Conservation (phyloP, 35 echinoderm and acorn worm species). For the Anneissia japonica region DNA sequence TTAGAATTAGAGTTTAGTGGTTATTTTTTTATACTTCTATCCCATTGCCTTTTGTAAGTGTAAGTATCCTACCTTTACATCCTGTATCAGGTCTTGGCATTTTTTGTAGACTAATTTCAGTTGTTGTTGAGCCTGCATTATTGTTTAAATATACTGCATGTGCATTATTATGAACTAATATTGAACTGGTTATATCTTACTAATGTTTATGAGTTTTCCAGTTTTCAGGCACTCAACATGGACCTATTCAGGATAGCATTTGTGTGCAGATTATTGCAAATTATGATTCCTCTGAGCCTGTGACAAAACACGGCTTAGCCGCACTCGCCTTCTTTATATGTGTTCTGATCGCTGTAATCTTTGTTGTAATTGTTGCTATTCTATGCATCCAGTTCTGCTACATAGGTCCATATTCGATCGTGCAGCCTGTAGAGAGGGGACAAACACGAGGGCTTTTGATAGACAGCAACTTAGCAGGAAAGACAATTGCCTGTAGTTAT, state of each 20-base stretch:
- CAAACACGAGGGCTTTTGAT: neutral
- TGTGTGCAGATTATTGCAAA: neutral
- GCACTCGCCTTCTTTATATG: neutral
- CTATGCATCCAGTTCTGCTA: neutral
- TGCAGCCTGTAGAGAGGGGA: neutral
- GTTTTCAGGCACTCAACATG: neutral
- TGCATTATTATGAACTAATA: too few species aligned
- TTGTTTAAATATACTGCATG: too few species aligned
- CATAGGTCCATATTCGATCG: neutral
- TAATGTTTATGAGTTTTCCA: too few species aligned
- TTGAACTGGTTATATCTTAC: too few species aligned
- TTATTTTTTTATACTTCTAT: too few species aligned
- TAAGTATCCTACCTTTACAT: too few species aligned
- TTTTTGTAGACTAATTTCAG: too few species aligned
- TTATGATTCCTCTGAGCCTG: neutral
- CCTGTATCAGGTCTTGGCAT: too few species aligned
- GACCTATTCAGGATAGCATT: neutral
- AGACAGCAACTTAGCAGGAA: neutral
- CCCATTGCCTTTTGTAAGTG: too few species aligned
- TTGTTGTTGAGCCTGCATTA: too few species aligned
- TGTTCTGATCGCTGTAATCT: neutral
- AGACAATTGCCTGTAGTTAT: neutral
- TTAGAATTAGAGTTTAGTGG: too few species aligned
- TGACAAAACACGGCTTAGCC: neutral
- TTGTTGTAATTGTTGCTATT: neutral